Evolutionary conservation across 2,888 invertebrate species (phyloP), one percentile per base, ranked within the genome.

Genomic region (Drosophila limbata): DNA sequence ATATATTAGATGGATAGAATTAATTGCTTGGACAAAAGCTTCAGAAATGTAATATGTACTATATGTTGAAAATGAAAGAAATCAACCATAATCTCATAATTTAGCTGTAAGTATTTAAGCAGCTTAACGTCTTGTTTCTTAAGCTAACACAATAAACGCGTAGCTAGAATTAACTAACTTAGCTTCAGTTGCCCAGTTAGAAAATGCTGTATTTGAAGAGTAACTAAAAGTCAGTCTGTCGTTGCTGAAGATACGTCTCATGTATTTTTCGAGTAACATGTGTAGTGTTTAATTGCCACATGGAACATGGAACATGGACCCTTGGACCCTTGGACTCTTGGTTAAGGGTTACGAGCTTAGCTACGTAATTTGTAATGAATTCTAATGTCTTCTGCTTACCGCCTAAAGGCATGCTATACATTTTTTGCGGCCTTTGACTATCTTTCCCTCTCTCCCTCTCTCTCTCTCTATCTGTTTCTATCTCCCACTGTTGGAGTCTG

Each of bases 301-400:
- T 47, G 67, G 48, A 69, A 72, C 66, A 62, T 53, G 51, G 50
- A 59, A n/a, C 35, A 44, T 28, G 45, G 33, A 35, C 56, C 52
- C 50, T 73, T 51, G 51, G 48, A 59, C 63, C 25, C 33, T 52
- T 37, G 52, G 33, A 35, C 56, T 57, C 50, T 70, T 51, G 51
- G 68, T 76, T 79, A 68, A 68, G 69, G 83, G 70, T 76, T 70
- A 79, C 82, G 69, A 73, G 70, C 67, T 72, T 45, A 28, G 71
- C 67, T 57, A 71, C 70, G 72, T 79, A 83, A 88, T 86, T 88
- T 86, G 81, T 85, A 84, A 88, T 87, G 82, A 89, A 90, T 88
- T 88, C 81, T 80, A 89, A 88, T 82, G 79, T 83, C 81, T 73
- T 67, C 53, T 71, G 57, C 61, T 44, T 52, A 57, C 40, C 60